Conservation (phyloP, 2,888 invertebrate species). For the Halictus quadricinctus region DNA sequence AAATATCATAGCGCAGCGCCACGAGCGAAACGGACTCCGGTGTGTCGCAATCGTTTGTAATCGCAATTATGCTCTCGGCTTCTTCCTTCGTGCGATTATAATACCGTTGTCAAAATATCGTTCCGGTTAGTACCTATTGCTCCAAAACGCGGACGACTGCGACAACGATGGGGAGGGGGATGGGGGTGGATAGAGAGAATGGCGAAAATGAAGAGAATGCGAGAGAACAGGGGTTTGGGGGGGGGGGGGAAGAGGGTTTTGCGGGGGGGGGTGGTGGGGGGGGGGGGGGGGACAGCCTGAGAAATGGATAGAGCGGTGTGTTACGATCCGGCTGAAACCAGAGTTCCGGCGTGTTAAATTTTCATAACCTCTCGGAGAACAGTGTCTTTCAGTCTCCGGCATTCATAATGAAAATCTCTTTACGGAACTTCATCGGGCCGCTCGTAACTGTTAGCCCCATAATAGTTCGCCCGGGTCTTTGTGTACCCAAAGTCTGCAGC, state of each 20-base stretch:
- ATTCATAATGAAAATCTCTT: constrained; percentile 76
- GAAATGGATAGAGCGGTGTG: constrained; percentile 35
- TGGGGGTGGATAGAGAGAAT: neutral
- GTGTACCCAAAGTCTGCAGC: constrained; percentile 57
- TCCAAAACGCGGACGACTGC: neutral
- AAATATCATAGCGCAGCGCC: neutral
- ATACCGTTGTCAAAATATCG: neutral
- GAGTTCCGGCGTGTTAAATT: constrained; percentile 74
- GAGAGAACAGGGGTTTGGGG: neutral
- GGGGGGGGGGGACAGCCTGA: constrained; percentile 47
- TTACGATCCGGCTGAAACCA: constrained; percentile 64
- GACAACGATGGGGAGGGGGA: neutral
- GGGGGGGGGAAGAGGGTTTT: neutral
- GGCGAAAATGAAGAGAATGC: neutral
- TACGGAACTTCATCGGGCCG: constrained; percentile 64
- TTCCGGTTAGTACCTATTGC: constrained; percentile 9
- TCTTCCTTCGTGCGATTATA: neutral
- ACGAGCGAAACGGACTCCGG: neutral
- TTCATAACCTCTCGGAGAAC: constrained; percentile 75
- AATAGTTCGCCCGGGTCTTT: constrained; percentile 57
- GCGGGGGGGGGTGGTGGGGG: constrained; percentile 21
- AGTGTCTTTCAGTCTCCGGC: constrained; percentile 71
- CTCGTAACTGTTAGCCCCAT: constrained; percentile 47
- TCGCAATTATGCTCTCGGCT: neutral
- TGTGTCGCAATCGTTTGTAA: neutral